Evolutionary conservation across 1,140 invertebrate genomes (phyloP), one percentile per base, ranked within the genome.

Genomic region (Forficula auricularia): DNA sequence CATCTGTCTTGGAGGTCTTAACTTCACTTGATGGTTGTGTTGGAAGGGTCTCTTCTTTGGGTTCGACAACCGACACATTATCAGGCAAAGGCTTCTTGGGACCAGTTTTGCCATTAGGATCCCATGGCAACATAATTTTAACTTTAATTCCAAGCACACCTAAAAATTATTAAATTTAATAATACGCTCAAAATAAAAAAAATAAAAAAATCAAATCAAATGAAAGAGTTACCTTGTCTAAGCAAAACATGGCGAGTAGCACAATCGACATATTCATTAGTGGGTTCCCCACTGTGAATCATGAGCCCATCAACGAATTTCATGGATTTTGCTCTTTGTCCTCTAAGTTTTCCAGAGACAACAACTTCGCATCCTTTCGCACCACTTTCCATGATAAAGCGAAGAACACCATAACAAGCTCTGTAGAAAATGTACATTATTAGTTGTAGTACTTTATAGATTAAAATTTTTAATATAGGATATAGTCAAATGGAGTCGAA

Each of bases 221-320:
- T 42, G 18, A 39, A 42, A 22, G 14, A 20, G 42, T 45, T 57
- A 67, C 90, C 94, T 73, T 98, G 94, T 65, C 94, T 73, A 13
- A 99, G 74, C 48, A 98, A 72, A 15, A 99, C 95, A 62, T 98
- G 95, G 53, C 96, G 71, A 27, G 96, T 96, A 43, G 96, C 96
- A 19, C 83, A 87, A 58, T 98, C 91, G 13, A 99, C 92, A 57
- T 98, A 99, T 51, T 98, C 90, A 60, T 94, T 92, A 54, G 85
- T 89, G 18, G 96, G 95, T 61, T 99, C 89, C 60, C 96, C 96
- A 57, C 87, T 94, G 68, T 99, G 96, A 59, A 99, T 98, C 95
- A 99, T 99, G 16, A 98, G 72, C 43, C 96, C 96, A 64, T 99
- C 96, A 43, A 96, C 90, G 62, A 99, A 99, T 64, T 99, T 99